Percentiles rank a stretch among this genome's conserved stretches.
These are phyloP conservation scores for Lobophora halterata DNA, from an alignment of 2,888 invertebrate species.

Conservation along the genomic window DNA sequence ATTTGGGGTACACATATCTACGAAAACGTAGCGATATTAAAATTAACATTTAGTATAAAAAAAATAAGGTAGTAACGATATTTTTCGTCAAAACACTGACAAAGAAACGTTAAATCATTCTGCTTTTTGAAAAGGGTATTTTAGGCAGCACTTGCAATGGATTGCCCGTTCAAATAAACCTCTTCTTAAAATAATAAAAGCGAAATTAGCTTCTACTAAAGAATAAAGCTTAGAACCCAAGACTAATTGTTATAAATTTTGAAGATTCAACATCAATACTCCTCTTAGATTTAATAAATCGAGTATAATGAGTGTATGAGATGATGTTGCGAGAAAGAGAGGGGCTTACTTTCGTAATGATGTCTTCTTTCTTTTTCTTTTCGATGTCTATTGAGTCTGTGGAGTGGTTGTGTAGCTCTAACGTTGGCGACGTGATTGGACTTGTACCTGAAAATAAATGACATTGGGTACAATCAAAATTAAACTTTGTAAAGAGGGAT, in stretches of 20 bases:
- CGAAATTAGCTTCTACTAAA: slow-evolving; percentile 20
- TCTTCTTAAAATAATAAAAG: slow-evolving; percentile 24
- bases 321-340: slow-evolving; percentile 20
- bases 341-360: slow-evolving; percentile 74
- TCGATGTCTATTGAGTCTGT: slow-evolving; percentile 87
- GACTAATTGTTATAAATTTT: slow-evolving; percentile 50
- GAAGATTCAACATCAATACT: slow-evolving; percentile 49
- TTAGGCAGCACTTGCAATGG: slow-evolving; percentile 28
- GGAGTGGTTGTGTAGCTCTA: slow-evolving; percentile 87
- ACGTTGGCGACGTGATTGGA: slow-evolving; percentile 86
- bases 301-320: slow-evolving; percentile 47
- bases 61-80: too few relatives aligned
- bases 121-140: slow-evolving; percentile 29
- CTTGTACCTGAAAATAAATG: slow-evolving; percentile 80
- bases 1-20: slow-evolving; percentile 21
- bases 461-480: slow-evolving; percentile 4
- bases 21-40: slow-evolving; percentile 21
- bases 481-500: too few relatives aligned
- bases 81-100: slow-evolving; percentile 23
- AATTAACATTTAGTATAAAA: slow-evolving; percentile 6
- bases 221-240: slow-evolving; percentile 45
- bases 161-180: slow-evolving; percentile 26
- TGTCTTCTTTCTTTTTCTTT: slow-evolving; percentile 85
- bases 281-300: slow-evolving; percentile 55
- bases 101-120: slow-evolving; percentile 18